phyloP scores from a whole-genome alignment of 2,888 invertebrate species.

The Limulus polyphemus region DNA sequence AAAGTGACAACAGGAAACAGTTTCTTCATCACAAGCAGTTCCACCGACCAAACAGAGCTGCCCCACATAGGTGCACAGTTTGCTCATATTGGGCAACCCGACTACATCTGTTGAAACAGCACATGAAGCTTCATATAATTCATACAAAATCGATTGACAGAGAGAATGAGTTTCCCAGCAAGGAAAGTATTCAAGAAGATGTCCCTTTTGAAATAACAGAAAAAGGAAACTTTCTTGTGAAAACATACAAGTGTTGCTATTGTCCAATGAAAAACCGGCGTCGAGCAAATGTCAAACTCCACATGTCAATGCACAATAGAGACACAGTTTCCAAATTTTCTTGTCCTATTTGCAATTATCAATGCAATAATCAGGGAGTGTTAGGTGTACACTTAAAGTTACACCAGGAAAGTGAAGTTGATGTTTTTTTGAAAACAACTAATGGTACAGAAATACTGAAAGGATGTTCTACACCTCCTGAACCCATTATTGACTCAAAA shows the following conservation, averaged over 20 bases:
- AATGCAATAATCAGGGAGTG: conserved; percentile 56
- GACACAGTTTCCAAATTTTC: conserved; percentile 26
- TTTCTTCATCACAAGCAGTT: conserved; percentile 76
- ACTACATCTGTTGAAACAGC: conserved; percentile 63
- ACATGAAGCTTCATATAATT: conserved; percentile 53
- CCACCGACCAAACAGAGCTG: conserved; percentile 54
- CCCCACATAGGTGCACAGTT: conserved; percentile 61
- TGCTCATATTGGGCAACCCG: conserved; percentile 74
- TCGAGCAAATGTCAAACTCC: conserved; percentile 64
- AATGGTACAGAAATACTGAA: neutral
- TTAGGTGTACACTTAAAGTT: conserved; percentile 52
- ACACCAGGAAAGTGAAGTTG: conserved; percentile 42
- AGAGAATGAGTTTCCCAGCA: too few relatives aligned
- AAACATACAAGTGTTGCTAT: conserved; percentile 70
- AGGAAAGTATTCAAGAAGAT: conserved; percentile 12
- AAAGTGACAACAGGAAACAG: conserved; percentile 72
- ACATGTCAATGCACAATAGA: conserved; percentile 59
- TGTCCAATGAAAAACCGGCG: conserved; percentile 74
- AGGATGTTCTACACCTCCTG: conserved; percentile 12
- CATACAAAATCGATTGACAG: too few relatives aligned
- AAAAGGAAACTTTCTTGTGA: conserved; percentile 55
- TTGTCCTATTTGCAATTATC: conserved; percentile 66
- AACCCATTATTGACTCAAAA: conserved; percentile 10
- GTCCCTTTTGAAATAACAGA: conserved; percentile 64
- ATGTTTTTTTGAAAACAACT: conserved; percentile 18